Percentiles rank a stretch among this genome's conserved stretches.
Evolutionary conservation across 2,797 vertebrate species (phyloP).

Genomic region (Cyclura pinguis): DNA sequence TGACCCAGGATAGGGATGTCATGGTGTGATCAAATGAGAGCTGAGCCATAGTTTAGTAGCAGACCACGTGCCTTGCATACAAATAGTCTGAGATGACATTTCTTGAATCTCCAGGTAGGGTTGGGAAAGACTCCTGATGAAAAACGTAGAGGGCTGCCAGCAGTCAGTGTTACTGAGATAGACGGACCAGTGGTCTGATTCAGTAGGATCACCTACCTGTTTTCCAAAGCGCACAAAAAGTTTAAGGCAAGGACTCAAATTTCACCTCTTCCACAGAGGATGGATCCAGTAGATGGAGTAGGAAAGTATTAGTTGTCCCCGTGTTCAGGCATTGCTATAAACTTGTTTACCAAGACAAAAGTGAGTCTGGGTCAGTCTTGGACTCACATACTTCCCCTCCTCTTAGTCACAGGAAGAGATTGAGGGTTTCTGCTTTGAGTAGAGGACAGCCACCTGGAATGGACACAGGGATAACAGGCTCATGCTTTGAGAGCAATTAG

Average conservation of each 20-base stretch:
- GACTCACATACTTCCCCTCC: background rate
- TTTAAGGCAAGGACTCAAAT: background rate
- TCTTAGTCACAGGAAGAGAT: background rate
- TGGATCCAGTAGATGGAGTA: background rate
- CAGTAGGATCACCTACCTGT: background rate
- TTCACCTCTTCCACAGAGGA: background rate
- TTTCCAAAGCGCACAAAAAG: background rate
- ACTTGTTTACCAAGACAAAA: background rate
- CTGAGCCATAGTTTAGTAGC: background rate
- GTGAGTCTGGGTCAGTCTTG: background rate
- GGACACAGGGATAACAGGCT: background rate
- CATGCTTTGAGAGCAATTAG: background rate
- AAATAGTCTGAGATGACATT: background rate
- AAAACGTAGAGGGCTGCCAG: background rate
- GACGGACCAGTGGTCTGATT: background rate
- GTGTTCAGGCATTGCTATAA: background rate
- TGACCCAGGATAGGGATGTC: too few species aligned
- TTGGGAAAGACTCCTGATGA: background rate
- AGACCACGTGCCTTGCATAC: background rate
- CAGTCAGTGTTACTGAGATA: background rate
- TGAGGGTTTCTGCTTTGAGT: background rate
- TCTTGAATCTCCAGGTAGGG: background rate
- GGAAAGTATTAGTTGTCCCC: background rate
- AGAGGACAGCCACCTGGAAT: too few species aligned
- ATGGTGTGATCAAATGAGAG: background rate